Base-by-base conservation (phyloP, 2,888 invertebrate genomes). In the Ectobius pallidus region DNA sequence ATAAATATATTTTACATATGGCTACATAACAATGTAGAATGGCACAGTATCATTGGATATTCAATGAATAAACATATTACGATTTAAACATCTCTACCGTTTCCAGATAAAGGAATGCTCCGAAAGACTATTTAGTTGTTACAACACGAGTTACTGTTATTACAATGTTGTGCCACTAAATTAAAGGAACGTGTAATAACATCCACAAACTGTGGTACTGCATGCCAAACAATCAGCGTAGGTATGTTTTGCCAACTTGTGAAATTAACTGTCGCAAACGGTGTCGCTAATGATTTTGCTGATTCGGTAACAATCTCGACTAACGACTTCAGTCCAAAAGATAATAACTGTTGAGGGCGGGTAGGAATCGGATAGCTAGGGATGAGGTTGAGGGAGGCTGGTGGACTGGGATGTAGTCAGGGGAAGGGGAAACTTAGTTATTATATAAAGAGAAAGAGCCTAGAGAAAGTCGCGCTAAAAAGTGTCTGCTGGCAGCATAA, bases 221-320 rank as follows among this genome's bases (percentile, higher is more conserved):
- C 49, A 7, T 49, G 49, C 49, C 49, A 49, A 49, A 9, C 7
- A 49, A 4, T 4, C 14, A 18, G 49, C 25, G 32, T 30, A 18
- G 0, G 20, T 42, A 46, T 27, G 44, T 65, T 44, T 22, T 46
- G 65, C 46, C 65, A 65, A 46, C 65, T 65, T 11, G 4, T 44
- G 9, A 18, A 46, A 18, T 46, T 65, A 65, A 42, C 30, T 65
- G 46, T 46, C 65, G 65, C 39, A 62, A 62, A 39, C 14, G 7
- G 39, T 20, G 39, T 62, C 62, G 32, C 39, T 65, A 18, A 46
- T 30, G 46, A 30, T 30, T 44, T 22, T 44, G 65, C 44, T 65
- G 65, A 27, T 46, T 65, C 65, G 2, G 39, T 62, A 39, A 62
- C 62, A 39, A 62, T 62, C 62, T 39, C 20, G 44, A 44, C 42